These are phyloP conservation scores for Calephelis nemesis DNA, from an alignment of 1,140 invertebrate species.

Conservation along the genomic window DNA sequence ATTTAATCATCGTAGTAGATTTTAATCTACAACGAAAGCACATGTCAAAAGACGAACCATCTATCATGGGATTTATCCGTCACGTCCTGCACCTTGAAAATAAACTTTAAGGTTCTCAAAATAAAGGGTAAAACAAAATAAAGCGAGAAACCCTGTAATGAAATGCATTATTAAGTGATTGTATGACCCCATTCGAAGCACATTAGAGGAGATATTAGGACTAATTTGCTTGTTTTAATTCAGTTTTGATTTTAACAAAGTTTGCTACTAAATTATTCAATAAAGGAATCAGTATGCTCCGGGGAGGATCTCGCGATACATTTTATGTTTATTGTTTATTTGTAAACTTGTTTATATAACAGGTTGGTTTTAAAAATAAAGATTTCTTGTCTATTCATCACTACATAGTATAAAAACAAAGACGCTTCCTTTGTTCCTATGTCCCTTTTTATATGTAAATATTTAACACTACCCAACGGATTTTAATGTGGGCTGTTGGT, in stretches of 20 bases:
- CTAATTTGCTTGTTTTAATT: conserved; percentile 77
- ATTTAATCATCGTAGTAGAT: conserved; percentile 39
- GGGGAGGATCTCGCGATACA: neutral
- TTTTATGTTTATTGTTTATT: too few species aligned
- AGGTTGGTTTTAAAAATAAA: too few species aligned
- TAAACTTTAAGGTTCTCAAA: conserved; percentile 22
- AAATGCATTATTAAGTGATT: conserved; percentile 71
- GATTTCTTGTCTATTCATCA: too few species aligned
- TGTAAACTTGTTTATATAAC: too few species aligned
- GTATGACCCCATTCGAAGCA: conserved; percentile 66
- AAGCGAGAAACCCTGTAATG: conserved; percentile 38
- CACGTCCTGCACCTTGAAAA: conserved; percentile 12
- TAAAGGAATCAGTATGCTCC: conserved; percentile 26
- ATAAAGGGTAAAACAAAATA: conserved; percentile 30
- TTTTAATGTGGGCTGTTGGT: too few species aligned
- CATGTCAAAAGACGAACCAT: conserved; percentile 58
- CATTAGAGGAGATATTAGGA: conserved; percentile 63
- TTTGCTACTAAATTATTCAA: conserved; percentile 68
- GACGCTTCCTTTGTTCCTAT: too few species aligned
- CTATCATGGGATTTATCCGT: conserved; percentile 52
- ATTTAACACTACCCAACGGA: too few species aligned
- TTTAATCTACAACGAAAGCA: conserved; percentile 52
- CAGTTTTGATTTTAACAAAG: conserved; percentile 72
- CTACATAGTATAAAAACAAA: too few species aligned
- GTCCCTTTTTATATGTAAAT: too few species aligned